phyloP scores from a whole-genome alignment of 2,888 invertebrate species.

The Arenicola marina region DNA sequence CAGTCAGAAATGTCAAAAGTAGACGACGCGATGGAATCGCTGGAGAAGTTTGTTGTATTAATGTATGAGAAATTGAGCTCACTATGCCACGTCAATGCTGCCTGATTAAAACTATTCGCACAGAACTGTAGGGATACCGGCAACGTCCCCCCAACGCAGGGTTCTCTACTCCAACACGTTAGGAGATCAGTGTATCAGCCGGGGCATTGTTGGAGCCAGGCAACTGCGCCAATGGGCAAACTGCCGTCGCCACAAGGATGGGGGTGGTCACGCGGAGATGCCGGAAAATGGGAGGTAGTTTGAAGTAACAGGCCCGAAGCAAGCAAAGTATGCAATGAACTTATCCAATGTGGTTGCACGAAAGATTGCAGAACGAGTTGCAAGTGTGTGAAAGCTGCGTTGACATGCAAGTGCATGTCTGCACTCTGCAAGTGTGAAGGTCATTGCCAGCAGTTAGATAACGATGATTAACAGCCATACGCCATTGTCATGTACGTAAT shows the following conservation, averaged over 20 bases:
- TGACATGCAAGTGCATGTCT: constrained; percentile 16
- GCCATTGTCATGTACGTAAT: too few species aligned
- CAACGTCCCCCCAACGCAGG: constrained; percentile 1
- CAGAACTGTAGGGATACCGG: not conserved
- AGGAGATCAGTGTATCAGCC: constrained; percentile 19
- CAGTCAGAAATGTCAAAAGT: not conserved
- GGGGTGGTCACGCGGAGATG: constrained; percentile 13
- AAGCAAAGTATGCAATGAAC: constrained; percentile 20
- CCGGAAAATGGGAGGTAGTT: constrained; percentile 7
- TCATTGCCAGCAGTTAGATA: too few species aligned
- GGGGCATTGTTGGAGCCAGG: constrained; percentile 14
- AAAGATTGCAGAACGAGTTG: constrained; percentile 14
- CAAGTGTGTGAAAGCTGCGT: constrained; percentile 20
- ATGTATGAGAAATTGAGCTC: not conserved
- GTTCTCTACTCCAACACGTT: constrained; percentile 8
- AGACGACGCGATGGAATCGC: constrained; percentile 13
- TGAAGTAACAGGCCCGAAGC: constrained; percentile 24
- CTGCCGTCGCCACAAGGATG: constrained; percentile 19
- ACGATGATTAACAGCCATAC: too few species aligned
- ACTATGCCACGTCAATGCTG: not conserved
- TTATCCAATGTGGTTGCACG: constrained; percentile 20
- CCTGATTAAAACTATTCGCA: not conserved
- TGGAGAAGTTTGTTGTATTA: constrained; percentile 6
- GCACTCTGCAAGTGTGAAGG: constrained; percentile 15
- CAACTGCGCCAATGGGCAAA: not conserved